These are phyloP conservation scores for Endomychus coccineus DNA, from an alignment of 2,888 invertebrate genomes.

Conservation along the genomic window DNA sequence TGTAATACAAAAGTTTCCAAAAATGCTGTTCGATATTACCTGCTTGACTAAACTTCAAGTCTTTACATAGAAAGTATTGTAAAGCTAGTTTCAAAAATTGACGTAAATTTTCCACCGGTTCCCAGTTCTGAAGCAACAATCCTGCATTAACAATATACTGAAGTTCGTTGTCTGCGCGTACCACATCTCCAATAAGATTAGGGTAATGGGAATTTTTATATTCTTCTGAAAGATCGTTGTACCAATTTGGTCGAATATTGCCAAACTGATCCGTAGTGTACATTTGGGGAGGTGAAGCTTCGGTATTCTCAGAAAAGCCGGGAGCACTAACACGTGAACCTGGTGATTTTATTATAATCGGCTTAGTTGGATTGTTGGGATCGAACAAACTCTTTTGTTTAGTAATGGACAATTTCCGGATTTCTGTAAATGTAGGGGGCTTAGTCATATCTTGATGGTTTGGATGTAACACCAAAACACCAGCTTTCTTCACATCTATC, in stretches of 20 bases:
- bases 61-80: slow-evolving; percentile 60
- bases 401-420: slow-evolving; percentile 1
- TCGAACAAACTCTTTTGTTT: slow-evolving; percentile 48
- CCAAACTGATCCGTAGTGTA: slow-evolving; percentile 47
- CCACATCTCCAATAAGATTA: slow-evolving; percentile 56
- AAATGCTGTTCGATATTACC: slow-evolving; percentile 84
- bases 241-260: slow-evolving; percentile 49
- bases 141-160: slow-evolving; percentile 56
- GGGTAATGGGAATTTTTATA: slow-evolving; percentile 57
- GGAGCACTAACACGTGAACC: slow-evolving; percentile 41
- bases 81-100: slow-evolving; percentile 61
- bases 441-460: slow-evolving; percentile 5
- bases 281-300: slow-evolving; percentile 31
- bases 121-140: slow-evolving; percentile 59
- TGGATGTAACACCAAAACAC: slow-evolving; percentile 35
- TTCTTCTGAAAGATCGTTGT: slow-evolving; percentile 52
- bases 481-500: slow-evolving; percentile 27
- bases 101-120: slow-evolving; percentile 54
- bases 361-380: slow-evolving; percentile 61
- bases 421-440: slow-evolving; percentile 9
- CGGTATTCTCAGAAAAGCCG: slow-evolving; percentile 36
- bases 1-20: slow-evolving; percentile 87
- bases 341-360: slow-evolving; percentile 58
- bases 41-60: slow-evolving; percentile 78
- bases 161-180: slow-evolving; percentile 60